Evolutionary conservation across 2,888 invertebrate genomes (phyloP), one percentile per base, ranked within the genome.

Genomic region (Marronus borbonicus): DNA sequence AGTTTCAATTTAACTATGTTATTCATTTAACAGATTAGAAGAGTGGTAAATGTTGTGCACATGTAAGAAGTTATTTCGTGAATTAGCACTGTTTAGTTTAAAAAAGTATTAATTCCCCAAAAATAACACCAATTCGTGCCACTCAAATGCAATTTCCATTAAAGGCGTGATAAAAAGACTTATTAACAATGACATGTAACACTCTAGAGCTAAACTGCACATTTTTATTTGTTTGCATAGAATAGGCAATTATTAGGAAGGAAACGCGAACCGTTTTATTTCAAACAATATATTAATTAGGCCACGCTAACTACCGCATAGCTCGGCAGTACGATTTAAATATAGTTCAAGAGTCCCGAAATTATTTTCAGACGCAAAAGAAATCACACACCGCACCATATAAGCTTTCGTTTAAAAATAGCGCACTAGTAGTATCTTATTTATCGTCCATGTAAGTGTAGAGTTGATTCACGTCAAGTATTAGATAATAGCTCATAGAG

Each of bases 401-500:
- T 75, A 69, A 39, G 80, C 50, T 75, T 74, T 50, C 70, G 70
- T 78, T 60, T 79, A 77, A 80, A 79, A 80, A 80, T 80, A 80
- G 76, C 76, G 31, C 76, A 50, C 78, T 65, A 55, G 44, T 60
- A 50, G 76, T 76, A 72, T 74, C 44, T 52, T 17, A 72, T 58
- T 58, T 44, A 72, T 60, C 72, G 17, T 58, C 55, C 20, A 44
- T 39, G 36, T 39, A 10, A 39, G 60, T 44, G 72, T 74, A 39
- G 50, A 52, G 52, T 49, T 12, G 8, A 62, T 28, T n/a, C 65
- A 76, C 65, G n/a, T 39, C 39, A 65, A 76, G 36, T 65, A 65
- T 74, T 74, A 74, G 44, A 44, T 58, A 76, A 69, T 44, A 72
- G 62, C 64, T 58, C n/a, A 64, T 20, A 64, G 14, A 12, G 17